Conservation (phyloP, 2,888 invertebrate species). For the Hypercompe scribonia region DNA sequence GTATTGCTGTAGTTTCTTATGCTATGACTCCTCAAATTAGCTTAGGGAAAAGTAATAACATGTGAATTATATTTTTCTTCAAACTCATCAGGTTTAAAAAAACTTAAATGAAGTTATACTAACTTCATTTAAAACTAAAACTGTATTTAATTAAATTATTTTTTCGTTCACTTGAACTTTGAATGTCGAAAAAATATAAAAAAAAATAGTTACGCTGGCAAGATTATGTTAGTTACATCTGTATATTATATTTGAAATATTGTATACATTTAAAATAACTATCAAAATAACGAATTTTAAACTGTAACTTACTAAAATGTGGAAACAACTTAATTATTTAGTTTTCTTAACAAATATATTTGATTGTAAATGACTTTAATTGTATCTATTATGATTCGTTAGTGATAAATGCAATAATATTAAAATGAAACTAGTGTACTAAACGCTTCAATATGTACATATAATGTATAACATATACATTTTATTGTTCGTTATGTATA, state of each 20-base stretch:
- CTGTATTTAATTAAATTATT: background rate
- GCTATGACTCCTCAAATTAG: background rate
- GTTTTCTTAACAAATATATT: background rate
- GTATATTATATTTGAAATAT: background rate
- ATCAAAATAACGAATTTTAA: constrained; percentile 21
- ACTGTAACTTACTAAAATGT: constrained; percentile 18
- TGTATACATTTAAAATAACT: background rate
- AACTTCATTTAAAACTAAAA: no score
- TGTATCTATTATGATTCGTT: constrained; percentile 6
- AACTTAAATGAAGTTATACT: background rate
- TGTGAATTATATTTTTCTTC: background rate
- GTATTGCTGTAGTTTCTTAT: constrained; percentile 15
- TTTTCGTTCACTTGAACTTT: background rate
- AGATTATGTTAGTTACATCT: background rate
- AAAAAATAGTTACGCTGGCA: background rate
- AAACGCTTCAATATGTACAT: background rate
- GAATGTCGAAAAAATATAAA: background rate
- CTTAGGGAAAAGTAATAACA: background rate
- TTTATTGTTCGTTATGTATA: background rate
- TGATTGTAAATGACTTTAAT: constrained; percentile 3
- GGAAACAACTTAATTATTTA: background rate
- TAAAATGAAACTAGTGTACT: background rate
- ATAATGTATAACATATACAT: background rate
- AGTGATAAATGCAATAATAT: constrained; percentile 6
- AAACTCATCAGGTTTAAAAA: background rate